Base-by-base conservation (phyloP, 2,797 vertebrate species). In the Rhinichthys osculus region DNA sequence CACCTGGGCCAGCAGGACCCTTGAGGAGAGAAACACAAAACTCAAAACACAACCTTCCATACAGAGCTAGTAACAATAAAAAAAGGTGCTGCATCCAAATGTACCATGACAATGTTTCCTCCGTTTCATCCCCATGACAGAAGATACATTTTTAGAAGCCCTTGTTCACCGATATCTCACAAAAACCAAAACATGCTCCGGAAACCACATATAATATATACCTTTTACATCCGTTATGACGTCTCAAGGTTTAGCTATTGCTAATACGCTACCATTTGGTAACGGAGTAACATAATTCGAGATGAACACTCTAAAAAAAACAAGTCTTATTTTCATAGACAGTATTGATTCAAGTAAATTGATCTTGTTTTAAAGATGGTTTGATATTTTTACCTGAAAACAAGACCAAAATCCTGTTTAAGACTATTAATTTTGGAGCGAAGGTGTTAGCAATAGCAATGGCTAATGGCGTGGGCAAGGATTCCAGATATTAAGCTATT, bases 1-100 rank as follows among this genome's bases (percentile, higher is more conserved):
- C 98, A 2, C 93, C 88, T 87, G 88, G 90, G 91, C 98, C 98
- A 82, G 96, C 88, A 64, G 97, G 93, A 73, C 98, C 98, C 98
- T 99, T 81, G 3, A 40, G 11, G 2, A 70, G 42, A 81, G 21
- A 69, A n/a, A 81, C 52, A 81, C 7, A 50, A 38, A 69, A 14
- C 78, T 80, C 62, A 80, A 33, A 80, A 67, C 62, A 67, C 30
- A 35, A 80, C 42, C 52, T 40, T n/a, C 33, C 8, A 50, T 16
- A 38, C 38, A 69, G 7, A 52, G 7, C 17, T 33, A 64, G 33
- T 9, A 23, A 33, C 11, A n/a, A 81, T 38, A n/a, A 67, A 64
- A 38, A 38, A 44, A 35, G 23, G n/a, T 7, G 5, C 23, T 21
- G 57, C 40, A 62, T 59, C 21, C 35, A 57, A 78, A 59, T 67